Evolutionary conservation across 2,888 invertebrate species (phyloP).

Genomic region (Lottia scabra): DNA sequence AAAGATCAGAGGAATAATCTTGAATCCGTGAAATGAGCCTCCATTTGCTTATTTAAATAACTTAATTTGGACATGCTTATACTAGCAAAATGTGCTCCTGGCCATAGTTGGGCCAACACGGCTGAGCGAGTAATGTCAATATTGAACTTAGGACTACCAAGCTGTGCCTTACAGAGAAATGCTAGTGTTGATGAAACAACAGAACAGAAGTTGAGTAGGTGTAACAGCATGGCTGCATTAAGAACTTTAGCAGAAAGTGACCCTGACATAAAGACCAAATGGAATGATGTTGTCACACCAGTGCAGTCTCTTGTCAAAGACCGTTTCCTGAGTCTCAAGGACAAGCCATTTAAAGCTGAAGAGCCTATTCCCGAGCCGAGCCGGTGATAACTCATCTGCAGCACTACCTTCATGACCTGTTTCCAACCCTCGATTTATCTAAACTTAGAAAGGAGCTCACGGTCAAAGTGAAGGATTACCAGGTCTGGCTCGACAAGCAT

Average conservation of each 20-base stretch:
- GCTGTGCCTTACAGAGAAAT: not conserved
- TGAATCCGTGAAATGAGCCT: slow-evolving; percentile 28
- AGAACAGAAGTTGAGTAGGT: not conserved
- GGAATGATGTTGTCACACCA: not conserved
- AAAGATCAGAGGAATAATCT: slow-evolving; percentile 33
- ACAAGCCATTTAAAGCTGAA: not conserved
- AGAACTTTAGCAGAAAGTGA: not conserved
- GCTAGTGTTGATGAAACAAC: not conserved
- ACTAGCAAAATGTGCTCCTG: no score
- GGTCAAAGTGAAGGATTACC: not conserved
- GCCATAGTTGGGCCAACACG: not conserved
- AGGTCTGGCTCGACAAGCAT: not conserved
- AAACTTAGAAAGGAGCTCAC: not conserved
- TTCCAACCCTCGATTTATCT: not conserved
- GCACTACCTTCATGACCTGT: no score
- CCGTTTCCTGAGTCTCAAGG: not conserved
- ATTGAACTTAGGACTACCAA: not conserved
- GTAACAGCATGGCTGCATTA: not conserved
- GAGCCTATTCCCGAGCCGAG: not conserved
- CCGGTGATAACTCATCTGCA: no score
- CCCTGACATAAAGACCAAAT: not conserved
- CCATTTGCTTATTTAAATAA: slow-evolving; percentile 31
- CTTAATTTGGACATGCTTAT: slow-evolving; percentile 30
- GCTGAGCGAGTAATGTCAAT: not conserved
- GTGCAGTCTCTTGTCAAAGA: not conserved